Evolutionary conservation across 2,888 invertebrate genomes (phyloP).

Genomic region (Parasteatoda lunata): DNA sequence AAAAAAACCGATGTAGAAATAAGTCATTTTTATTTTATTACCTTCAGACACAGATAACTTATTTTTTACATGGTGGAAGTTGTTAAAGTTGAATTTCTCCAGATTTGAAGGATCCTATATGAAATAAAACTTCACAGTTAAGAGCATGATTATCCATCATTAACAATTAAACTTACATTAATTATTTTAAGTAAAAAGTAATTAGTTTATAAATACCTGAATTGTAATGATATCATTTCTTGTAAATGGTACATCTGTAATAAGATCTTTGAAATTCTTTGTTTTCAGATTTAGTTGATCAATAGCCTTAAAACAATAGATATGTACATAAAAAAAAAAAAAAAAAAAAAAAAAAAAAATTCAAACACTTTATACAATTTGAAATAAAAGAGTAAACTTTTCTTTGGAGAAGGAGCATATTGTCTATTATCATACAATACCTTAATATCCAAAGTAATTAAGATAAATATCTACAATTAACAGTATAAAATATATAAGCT

Average conservation of each 20-base stretch:
- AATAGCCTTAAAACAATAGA: slow-evolving; percentile 80
- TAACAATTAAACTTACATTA: background rate
- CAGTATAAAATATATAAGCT: too few relatives aligned
- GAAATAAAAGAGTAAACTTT: background rate
- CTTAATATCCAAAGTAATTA: too few relatives aligned
- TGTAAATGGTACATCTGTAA: slow-evolving; percentile 90
- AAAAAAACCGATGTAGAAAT: background rate
- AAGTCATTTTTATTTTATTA: slow-evolving; percentile 8
- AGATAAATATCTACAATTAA: too few relatives aligned
- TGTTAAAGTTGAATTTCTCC: slow-evolving; percentile 94
- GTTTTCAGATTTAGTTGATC: slow-evolving; percentile 96
- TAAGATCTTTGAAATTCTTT: slow-evolving; percentile 90
- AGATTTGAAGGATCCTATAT: slow-evolving; percentile 87
- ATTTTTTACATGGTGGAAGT: slow-evolving; percentile 94
- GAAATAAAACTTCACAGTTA: background rate
- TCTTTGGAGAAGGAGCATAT: too few relatives aligned
- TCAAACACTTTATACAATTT: background rate
- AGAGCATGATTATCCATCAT: background rate
- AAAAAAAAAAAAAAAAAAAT: slow-evolving; percentile 11
- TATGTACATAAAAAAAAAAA: slow-evolving; percentile 27
- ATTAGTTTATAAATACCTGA: slow-evolving; percentile 54
- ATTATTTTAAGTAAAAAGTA: background rate
- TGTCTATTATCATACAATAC: too few relatives aligned
- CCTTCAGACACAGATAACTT: slow-evolving; percentile 81
- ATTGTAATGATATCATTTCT: slow-evolving; percentile 87